Percentiles rank a stretch among this genome's conserved stretches.
These are phyloP conservation scores for Prinia subflava DNA, from an alignment of 2,113 vertebrate species.

Conservation along the genomic window DNA sequence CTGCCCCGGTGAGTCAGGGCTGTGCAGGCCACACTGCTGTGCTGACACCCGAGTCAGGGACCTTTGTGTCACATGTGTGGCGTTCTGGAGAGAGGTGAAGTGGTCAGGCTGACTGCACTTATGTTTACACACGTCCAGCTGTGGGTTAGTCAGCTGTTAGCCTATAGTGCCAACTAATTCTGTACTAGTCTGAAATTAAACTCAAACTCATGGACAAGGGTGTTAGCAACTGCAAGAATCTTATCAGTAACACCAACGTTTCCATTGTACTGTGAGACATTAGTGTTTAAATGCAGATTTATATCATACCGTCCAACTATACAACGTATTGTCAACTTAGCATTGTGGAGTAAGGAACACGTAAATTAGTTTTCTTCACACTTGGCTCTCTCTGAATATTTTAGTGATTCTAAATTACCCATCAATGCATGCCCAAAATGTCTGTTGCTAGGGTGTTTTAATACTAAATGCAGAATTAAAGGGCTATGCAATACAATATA, in stretches of 20 bases:
- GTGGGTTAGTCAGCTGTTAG: not conserved
- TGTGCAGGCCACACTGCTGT: not conserved
- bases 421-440: not conserved
- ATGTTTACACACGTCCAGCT: rapidly evolving
- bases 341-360: not conserved
- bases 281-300: not conserved
- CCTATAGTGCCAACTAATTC: not conserved
- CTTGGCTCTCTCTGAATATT: not conserved
- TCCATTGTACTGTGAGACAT: not conserved
- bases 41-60: not conserved
- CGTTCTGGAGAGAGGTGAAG: not conserved
- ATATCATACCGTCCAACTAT: rapidly evolving
- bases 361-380: not conserved
- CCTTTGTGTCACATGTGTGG: not conserved
- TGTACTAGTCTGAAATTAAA: not conserved
- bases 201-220: rapidly evolving
- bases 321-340: not conserved
- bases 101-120: not conserved
- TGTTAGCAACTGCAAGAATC: not conserved
- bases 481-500: not conserved
- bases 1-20: not conserved
- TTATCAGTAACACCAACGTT: not conserved
- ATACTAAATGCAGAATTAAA: not conserved
- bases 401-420: not conserved
- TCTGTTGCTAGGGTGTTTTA: conserved; percentile 30